Base-by-base conservation (phyloP, 2,888 invertebrate species). In the Philopedon plagiatum region DNA sequence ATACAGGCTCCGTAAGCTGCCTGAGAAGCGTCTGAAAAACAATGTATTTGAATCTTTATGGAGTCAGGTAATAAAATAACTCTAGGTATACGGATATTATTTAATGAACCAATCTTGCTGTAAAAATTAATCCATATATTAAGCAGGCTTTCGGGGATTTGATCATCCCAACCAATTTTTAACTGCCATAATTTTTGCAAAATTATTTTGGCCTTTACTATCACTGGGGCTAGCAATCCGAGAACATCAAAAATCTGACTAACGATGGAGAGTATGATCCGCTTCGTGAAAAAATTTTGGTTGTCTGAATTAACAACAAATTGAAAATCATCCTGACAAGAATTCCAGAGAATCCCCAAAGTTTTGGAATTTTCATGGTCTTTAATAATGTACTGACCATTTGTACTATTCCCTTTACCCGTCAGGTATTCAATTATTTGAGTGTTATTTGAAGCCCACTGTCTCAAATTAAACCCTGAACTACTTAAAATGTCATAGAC, bases 101-200 rank as follows among this genome's bases (percentile, higher is more conserved):
- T 56, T 8, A 75, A 19, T 29, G 8, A 29, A 18, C 19, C n/a
- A 7, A 23, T 41, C 23, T n/a, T 32, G 7, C 7, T 56, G 2
- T 15, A 61, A 67, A 74, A 75, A 11, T 63, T n/a, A 15, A 29
- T 41, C 74, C 75, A 75, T 4, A 44, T 26, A 3, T 15, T 37
- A 15, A 49, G 23, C 11, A 74, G 8, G n/a, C 65, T 41, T 32
- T 15, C 19, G 7, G 74, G 74, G 9, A 75, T 1, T n/a, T 39
- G 26, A 8, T 78, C 78, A 58, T 81, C 78, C 80, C 78, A 80
- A 26, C 67, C 64, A 37, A 77, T 13, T n/a, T 68, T 61, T 19
- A 46, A 11, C 19, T 61, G 49, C 79, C 79, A 80, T 8, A 78
- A 34, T 13, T 7, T 29, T 29, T 66, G 66, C 9, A 66, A 15